Conservation (phyloP, 2,888 invertebrate species). For the Parnassius mnemosyne region DNA sequence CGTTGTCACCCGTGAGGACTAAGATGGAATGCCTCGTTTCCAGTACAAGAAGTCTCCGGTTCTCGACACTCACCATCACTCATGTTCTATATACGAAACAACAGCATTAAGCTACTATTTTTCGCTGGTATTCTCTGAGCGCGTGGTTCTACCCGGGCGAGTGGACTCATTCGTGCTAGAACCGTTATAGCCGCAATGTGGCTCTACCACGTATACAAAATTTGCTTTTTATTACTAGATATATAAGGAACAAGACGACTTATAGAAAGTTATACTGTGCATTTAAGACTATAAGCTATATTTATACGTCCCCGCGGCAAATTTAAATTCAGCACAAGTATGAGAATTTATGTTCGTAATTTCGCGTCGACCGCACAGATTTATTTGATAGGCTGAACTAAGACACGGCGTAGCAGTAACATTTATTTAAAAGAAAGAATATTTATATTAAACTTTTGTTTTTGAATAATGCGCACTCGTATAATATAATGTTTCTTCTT, state of each 20-base stretch:
- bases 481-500: too few relatives aligned
- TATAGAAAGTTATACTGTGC: background rate
- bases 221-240: background rate
- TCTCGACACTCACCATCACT: too few relatives aligned
- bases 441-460: constrained; percentile 19
- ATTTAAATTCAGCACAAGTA: constrained; percentile 42
- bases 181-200: too few relatives aligned
- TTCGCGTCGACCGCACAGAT: constrained; percentile 44
- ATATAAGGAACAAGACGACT: background rate
- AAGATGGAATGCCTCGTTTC: too few relatives aligned
- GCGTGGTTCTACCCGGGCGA: too few relatives aligned
- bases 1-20: too few relatives aligned
- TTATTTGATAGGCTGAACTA: constrained; percentile 38
- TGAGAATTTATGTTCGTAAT: constrained; percentile 60
- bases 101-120: too few relatives aligned
- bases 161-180: too few relatives aligned
- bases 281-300: constrained; percentile 16
- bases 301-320: constrained; percentile 30
- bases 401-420: constrained; percentile 29
- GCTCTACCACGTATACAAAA: background rate
- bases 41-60: too few relatives aligned
- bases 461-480: background rate
- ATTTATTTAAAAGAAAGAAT: constrained; percentile 25
- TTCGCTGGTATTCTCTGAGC: too few relatives aligned
- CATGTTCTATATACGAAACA: too few relatives aligned